Evolutionary conservation across 2,888 invertebrate genomes (phyloP), one percentile per base, ranked within the genome.

Genomic region (Diplazon laetatorius): DNA sequence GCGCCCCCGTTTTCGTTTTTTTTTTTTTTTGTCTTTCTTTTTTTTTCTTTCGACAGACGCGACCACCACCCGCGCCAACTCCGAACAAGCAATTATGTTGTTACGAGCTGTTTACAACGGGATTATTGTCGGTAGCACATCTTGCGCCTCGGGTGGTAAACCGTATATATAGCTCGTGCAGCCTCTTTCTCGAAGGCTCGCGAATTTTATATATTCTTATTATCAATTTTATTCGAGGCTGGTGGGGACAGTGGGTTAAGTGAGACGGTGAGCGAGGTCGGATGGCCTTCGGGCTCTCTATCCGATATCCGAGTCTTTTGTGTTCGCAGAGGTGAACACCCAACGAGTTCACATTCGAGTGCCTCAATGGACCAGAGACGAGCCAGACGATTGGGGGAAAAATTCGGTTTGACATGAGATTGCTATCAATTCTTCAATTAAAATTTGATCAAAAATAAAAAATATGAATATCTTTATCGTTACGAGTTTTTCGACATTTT

Each of bases 51-150:
- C 70, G 55, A 12, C 73, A 66, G 71, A 78, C 71, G 72, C 78
- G 80, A 78, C 78, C 48, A 18, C 76, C 16, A 37, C 52, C 60
- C 16, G 44, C 52, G 65, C 72, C 65, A 71, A 77, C 75, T 80
- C 69, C 73, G 80, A 82, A 80, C 81, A 81, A 76, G 82, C 90
- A 90, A 90, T 90, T 89, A 90, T 89, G 87, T 90, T 90, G 90
- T 90, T 89, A 89, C 88, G 88, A 88, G 89, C 90, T 91, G 91
- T 91, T 91, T 91, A 91, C 90, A 90, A 88, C 87, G 86, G 89
- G 89, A 90, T 91, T 90, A 90, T 90, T 91, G 90, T 90, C 90
- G 87, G 88, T 87, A 87, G 88, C 90, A n/a, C n/a, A 89, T 89
- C 89, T 89, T 89, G 83, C 87, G 87, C 89, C 88, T 85, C 86